phyloP scores from a whole-genome alignment of 1,140 invertebrate species.

The Thereuonema tuberculata region DNA sequence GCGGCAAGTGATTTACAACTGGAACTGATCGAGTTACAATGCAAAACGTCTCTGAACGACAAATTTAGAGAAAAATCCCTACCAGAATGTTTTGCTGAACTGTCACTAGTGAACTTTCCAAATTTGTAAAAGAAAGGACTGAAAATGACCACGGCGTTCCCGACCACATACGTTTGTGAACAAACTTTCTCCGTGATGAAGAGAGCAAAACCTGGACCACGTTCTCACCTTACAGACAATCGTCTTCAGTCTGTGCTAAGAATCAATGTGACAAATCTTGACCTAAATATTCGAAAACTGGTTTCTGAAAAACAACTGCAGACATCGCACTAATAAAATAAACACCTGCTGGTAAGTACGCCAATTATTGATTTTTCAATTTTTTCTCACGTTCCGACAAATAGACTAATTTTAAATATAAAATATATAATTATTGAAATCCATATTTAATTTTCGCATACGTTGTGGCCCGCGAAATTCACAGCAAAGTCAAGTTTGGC shows the following conservation, averaged over 20 bases:
- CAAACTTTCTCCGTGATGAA: constrained; percentile 1
- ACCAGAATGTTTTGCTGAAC: too few species aligned
- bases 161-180: not conserved
- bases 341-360: too few species aligned
- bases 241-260: not conserved
- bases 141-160: not conserved
- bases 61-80: too few species aligned
- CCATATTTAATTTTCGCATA: too few species aligned
- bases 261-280: not conserved
- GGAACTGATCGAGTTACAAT: too few species aligned
- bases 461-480: not conserved
- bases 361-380: too few species aligned
- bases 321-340: not conserved
- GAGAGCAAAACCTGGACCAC: not conserved
- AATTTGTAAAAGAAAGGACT: constrained; percentile 7
- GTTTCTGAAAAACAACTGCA: not conserved
- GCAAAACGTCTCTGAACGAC: too few species aligned
- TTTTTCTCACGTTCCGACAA: not conserved
- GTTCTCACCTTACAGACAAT: not conserved
- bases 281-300: not conserved
- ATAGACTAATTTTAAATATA: not conserved
- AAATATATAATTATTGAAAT: too few species aligned
- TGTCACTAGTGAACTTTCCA: too few species aligned
- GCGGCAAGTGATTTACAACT: too few species aligned
- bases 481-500: not conserved